Conservation (phyloP, 2,888 invertebrate species). For the Silvanus unidentatus region DNA sequence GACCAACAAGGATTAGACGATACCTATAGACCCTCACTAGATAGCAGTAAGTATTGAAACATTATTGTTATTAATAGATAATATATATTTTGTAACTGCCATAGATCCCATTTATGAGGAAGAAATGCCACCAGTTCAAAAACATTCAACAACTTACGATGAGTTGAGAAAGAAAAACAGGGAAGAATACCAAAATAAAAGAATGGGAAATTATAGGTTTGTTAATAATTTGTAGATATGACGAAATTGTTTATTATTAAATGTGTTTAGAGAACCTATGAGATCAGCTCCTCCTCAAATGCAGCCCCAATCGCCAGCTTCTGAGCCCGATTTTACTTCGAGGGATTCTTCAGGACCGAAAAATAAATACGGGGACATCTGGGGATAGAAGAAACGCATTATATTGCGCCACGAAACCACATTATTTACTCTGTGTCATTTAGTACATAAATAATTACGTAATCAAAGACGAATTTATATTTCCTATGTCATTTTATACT, state of each 20-base stretch:
- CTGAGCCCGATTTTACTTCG: background rate
- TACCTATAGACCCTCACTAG: constrained; percentile 51
- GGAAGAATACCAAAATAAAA: constrained; percentile 51
- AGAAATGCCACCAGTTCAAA: constrained; percentile 47
- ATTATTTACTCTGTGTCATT: no score
- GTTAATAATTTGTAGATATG: constrained; percentile 5
- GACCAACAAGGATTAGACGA: constrained; percentile 56
- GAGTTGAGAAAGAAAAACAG: constrained; percentile 67
- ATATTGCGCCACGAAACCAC: background rate
- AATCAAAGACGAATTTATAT: no score
- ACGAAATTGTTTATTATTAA: constrained; percentile 2
- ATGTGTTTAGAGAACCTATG: constrained; percentile 14
- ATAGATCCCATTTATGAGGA: constrained; percentile 46
- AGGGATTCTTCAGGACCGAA: constrained; percentile 13
- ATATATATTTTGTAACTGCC: constrained; percentile 8
- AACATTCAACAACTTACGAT: constrained; percentile 59
- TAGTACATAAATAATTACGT: no score
- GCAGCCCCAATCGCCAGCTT: constrained; percentile 9
- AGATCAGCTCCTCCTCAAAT: constrained; percentile 12
- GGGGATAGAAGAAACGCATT: constrained; percentile 18
- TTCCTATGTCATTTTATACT: no score
- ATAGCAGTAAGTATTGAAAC: constrained; percentile 41
- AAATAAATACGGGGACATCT: constrained; percentile 35
- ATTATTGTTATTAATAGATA: background rate
- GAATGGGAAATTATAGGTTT: constrained; percentile 34